Evolutionary conservation across 2,888 invertebrate genomes (phyloP), one percentile per base, ranked within the genome.

Genomic region (Hedya salicella): DNA sequence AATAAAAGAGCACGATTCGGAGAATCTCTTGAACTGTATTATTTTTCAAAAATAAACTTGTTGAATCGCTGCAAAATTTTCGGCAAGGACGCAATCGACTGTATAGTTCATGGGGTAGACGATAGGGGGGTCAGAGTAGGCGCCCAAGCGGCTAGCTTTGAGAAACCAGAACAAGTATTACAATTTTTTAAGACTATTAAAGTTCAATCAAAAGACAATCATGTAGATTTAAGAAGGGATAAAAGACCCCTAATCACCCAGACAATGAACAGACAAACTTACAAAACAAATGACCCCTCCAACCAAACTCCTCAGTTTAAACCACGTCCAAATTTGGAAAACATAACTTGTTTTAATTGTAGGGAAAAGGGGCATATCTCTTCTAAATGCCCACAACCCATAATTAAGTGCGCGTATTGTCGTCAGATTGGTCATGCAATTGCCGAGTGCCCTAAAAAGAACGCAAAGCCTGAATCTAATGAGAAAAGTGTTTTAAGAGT

Each of bases 331-430:
- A 49, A 30, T 11, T 3, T 5, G 1, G 9, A 44, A 17, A n/a
- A n/a, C 8, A 8, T 52, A 0, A 19, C 19, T 19, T 68, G 68
- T 42, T 68, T 50, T 39, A 68, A 68, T 17, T 68, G 68, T 21
- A 68, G 57, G 13, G 62, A 68, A n/a, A 68, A 62, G 30, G 68
- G 68, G 3, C 68, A 68, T 16, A 57, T 48, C 0, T 66, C 25
- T 49, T 30, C 32, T 1, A 49, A 57, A 42, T 68, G 68, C 39
- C 48, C 68, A 0, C 64, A 68, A 30, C 64, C 68, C 9, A 32
- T 32, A 8, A 4, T 44, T 5, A 16, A 17, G 16, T 44, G 16
- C 16, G 17, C 16, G 8, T 9, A 14, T 13, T 16, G 50, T 25
- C 13, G 14, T 50, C 3, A 2, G 6, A 13, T 50, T 2, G 44